Percentiles rank a stretch among this genome's conserved stretches.
Evolutionary conservation across 2,888 invertebrate species (phyloP).

Genomic region (Mycogona germanica): DNA sequence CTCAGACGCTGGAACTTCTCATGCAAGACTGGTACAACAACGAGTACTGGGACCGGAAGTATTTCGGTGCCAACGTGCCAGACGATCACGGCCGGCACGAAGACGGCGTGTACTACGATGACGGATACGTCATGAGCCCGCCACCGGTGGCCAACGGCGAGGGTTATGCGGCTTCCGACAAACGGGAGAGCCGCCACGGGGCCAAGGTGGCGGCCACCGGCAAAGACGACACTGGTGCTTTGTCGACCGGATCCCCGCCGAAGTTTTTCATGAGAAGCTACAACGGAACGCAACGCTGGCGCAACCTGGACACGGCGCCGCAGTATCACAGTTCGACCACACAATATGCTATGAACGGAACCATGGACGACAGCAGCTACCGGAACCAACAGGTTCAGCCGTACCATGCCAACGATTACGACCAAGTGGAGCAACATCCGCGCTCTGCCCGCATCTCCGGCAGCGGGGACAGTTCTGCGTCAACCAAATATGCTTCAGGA

Average conservation of each 20-base stretch:
- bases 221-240: background rate
- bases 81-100: background rate
- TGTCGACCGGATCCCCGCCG: background rate
- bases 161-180: background rate
- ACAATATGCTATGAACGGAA: too few relatives aligned
- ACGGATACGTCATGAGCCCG: background rate
- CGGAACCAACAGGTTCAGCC: too few relatives aligned
- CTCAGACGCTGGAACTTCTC: constrained; percentile 9
- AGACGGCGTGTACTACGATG: background rate
- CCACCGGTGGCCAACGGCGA: background rate
- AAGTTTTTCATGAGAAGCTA: constrained; percentile 8
- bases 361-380: too few relatives aligned
- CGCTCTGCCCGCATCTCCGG: too few relatives aligned
- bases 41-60: constrained; percentile 6
- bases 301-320: background rate
- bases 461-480: too few relatives aligned
- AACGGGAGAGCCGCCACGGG: background rate
- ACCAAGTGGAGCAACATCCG: too few relatives aligned
- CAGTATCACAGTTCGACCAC: too few relatives aligned
- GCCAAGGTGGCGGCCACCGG: background rate
- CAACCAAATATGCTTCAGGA: too few relatives aligned
- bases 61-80: background rate
- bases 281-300: constrained; percentile 1
- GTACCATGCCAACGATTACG: too few relatives aligned
- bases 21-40: constrained; percentile 13